Base-by-base conservation (phyloP, 2,888 invertebrate species). In the Ichneumoninae sp. region DNA sequence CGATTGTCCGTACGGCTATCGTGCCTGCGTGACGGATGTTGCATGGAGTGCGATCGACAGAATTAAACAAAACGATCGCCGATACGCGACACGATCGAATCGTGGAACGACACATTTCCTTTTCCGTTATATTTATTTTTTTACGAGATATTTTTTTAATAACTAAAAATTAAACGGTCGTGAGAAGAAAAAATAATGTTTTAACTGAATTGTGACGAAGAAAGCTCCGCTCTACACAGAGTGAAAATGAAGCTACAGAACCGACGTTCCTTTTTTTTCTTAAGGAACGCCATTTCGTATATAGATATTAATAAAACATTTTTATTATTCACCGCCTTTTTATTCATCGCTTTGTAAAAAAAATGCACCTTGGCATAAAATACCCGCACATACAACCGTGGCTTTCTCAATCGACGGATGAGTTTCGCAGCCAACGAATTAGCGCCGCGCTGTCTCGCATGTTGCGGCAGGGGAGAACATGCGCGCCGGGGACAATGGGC, bases 401-500 rank as follows among this genome's bases (percentile, higher is more conserved):
- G 57, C 30, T 47, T 71, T 80, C 22, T 68, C 70, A 52, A 22
- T 60, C 44, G 62, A 62, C 52, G 66, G 44, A 71, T 68, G 75
- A 80, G 75, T 85, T 82, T 72, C 80, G 78, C 82, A 82, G 68
- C 74, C 74, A 40, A 75, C 75, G 78, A 84, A 87, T 85, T 84
- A 86, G 80, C 81, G 80, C 44, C 30, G 47, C 33, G 76, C 54
- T 16, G 54, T 26, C 80, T 81, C 80, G 84, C 82, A 72, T 82
- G 77, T 66, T 72, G 79, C 69, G 8, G 40, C 52, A 66, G 68
- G 47, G 76, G 78, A 22, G 80, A 75, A 57, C 66, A 72, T 68
- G 33, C 36, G 22, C 44, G 13, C 71, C 66, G 79, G 84, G 84
- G 79, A 87, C 84, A 85, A 87, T 85, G 84, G 81, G 85, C 79